phyloP scores from a whole-genome alignment of 2,113 vertebrate species.

The Hepsetus odoe region DNA sequence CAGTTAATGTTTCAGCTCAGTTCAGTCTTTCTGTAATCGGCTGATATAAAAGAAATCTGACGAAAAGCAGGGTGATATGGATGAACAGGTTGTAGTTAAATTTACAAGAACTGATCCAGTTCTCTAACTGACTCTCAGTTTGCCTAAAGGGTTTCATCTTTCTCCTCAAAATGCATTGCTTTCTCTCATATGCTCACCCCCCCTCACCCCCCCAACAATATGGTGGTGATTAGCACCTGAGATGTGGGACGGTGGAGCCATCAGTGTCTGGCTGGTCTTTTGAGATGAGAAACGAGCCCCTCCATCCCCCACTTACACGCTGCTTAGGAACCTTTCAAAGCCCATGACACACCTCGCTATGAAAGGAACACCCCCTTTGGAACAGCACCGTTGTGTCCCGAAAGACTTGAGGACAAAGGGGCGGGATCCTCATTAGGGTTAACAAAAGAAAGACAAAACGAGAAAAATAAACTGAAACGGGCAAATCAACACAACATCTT shows the following conservation, averaged over 20 bases:
- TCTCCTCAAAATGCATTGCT: no score
- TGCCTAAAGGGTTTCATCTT: no score
- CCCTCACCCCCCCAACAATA: constrained; percentile 56
- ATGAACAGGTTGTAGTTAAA: no score
- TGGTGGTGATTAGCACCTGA: constrained; percentile 73
- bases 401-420: constrained; percentile 57
- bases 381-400: constrained; percentile 55
- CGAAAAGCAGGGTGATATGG: no score
- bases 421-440: constrained; percentile 65
- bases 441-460: constrained; percentile 72
- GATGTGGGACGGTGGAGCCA: constrained; percentile 58
- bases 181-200: background rate
- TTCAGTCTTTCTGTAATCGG: no score
- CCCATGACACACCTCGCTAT: constrained; percentile 62
- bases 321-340: constrained; percentile 70
- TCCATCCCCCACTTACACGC: constrained; percentile 65
- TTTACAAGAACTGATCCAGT: no score
- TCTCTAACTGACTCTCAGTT: no score
- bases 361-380: constrained; percentile 49
- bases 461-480: constrained; percentile 56
- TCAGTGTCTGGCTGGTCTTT: constrained; percentile 62
- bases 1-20: no score
- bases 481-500: constrained; percentile 2
- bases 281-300: constrained; percentile 60
- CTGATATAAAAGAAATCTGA: no score